phyloP scores from a whole-genome alignment of 2,113 vertebrate species.

The Natator depressus region DNA sequence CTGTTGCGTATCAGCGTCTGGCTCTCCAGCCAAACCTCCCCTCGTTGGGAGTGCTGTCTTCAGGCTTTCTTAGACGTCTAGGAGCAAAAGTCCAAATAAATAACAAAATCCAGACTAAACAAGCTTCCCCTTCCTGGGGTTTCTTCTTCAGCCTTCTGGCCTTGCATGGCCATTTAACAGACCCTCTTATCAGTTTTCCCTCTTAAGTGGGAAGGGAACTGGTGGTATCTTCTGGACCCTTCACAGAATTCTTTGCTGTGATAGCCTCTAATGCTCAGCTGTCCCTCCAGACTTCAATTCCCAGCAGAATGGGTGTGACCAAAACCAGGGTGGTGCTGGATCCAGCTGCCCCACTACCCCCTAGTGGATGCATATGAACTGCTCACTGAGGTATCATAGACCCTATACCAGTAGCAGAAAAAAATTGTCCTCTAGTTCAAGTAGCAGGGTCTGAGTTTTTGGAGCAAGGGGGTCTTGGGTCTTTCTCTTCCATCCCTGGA shows the following conservation, averaged over 20 bases:
- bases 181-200: neutral
- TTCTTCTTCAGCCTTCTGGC: no score
- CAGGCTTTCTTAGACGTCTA: no score
- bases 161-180: no score
- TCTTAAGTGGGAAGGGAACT: neutral
- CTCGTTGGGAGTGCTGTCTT: no score
- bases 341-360: neutral
- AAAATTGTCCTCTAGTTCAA: neutral
- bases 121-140: no score
- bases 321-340: neutral
- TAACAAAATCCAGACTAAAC: no score
- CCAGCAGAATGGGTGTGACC: no score
- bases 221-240: fast-evolving
- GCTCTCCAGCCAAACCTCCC: no score
- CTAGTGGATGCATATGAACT: neutral
- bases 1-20: no score
- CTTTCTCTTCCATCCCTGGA: neutral
- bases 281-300: neutral
- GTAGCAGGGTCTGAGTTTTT: neutral
- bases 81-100: no score
- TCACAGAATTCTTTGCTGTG: neutral
- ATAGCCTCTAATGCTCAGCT: neutral
- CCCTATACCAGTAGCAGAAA: neutral
- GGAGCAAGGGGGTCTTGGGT: fast-evolving
- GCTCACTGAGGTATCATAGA: neutral